Conservation (phyloP, 2,888 invertebrate species). For the Myopa tessellatipennis region DNA sequence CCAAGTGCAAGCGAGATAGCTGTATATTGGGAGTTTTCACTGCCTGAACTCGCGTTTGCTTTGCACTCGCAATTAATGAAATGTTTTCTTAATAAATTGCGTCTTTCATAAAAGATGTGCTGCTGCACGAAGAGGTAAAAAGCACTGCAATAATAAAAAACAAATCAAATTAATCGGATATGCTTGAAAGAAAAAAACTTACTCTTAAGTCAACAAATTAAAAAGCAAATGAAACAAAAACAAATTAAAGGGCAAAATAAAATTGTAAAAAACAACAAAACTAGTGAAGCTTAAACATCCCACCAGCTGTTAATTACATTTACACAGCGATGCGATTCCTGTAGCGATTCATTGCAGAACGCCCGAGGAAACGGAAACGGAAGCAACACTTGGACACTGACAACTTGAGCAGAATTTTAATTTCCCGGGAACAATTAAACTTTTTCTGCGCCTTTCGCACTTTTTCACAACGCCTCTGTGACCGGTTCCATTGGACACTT, state of each 20-base stretch:
- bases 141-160: background rate
- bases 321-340: constrained; percentile 5
- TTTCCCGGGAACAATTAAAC: constrained; percentile 27
- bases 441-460: background rate
- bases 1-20: background rate
- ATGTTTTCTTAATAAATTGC: constrained; percentile 37
- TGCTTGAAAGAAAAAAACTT: background rate
- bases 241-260: constrained; percentile 11
- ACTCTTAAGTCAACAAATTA: constrained; percentile 26
- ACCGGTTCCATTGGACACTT: constrained; percentile 6
- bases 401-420: constrained; percentile 19
- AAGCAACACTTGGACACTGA: constrained; percentile 1
- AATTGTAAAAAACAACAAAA: background rate
- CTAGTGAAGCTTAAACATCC: background rate
- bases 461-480: too few species aligned
- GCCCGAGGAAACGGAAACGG: constrained; percentile 21
- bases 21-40: constrained; percentile 16
- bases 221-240: background rate
- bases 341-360: background rate
- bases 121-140: background rate
- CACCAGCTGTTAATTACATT: constrained; percentile 32
- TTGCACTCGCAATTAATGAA: constrained; percentile 33
- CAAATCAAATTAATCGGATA: constrained; percentile 17
- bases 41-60: too few species aligned
- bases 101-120: constrained; percentile 22